Conservation (phyloP, 30 jellyfish, hydroid and myxozoan species). For the Chironex yamaguchii region DNA sequence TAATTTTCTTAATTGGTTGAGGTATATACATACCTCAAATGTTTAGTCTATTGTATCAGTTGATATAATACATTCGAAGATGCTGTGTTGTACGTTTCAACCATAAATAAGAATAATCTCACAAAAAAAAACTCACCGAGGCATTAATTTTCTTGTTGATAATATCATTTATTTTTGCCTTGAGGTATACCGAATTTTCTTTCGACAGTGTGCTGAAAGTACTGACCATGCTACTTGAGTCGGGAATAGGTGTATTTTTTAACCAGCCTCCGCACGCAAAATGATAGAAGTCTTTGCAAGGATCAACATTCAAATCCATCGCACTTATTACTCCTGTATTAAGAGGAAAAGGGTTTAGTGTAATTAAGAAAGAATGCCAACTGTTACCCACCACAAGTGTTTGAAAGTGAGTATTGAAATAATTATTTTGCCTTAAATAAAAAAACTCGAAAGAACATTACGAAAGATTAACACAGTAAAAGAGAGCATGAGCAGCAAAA, state of each 20-base stretch:
- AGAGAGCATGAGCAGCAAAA: no score
- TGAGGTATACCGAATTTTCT: conserved; percentile 61
- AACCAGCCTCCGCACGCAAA: conserved; percentile 98
- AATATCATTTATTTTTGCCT: conserved; percentile 57
- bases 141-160: conserved; percentile 60
- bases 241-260: conserved; percentile 90
- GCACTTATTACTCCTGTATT: conserved; percentile 76
- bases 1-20: no score
- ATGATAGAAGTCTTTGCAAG: conserved; percentile 92
- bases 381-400: no score
- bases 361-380: neutral
- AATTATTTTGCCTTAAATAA: no score
- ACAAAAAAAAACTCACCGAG: conserved; percentile 80
- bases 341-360: neutral
- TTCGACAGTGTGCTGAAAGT: conserved; percentile 73
- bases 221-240: conserved; percentile 79
- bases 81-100: no score
- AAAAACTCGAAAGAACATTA: no score
- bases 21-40: no score
- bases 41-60: no score
- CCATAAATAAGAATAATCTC: no score
- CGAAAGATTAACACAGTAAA: no score
- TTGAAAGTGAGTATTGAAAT: no score
- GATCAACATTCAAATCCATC: conserved; percentile 81
- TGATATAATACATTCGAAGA: no score